Evolutionary conservation across 2,113 vertebrate genomes (phyloP).

Genomic region (Syngnathus typhle): DNA sequence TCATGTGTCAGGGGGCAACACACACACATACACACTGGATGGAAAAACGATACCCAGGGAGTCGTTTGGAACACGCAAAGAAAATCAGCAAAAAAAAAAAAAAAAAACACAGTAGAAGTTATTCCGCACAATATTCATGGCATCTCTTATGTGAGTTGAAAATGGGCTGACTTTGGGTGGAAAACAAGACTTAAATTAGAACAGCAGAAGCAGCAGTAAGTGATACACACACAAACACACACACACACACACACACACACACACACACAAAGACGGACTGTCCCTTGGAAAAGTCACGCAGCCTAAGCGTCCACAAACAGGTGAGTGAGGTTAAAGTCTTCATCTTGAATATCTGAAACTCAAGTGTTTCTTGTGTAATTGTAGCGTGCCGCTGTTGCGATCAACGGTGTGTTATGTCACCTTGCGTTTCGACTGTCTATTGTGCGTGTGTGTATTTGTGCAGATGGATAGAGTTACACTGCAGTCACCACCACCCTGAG

Average conservation of each 20-base stretch:
- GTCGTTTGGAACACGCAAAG: constrained; percentile 26
- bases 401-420: constrained; percentile 35
- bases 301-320: constrained; percentile 3
- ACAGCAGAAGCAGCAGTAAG: constrained; percentile 29
- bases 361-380: constrained; percentile 22
- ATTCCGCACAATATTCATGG: constrained; percentile 16
- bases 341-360: constrained; percentile 22
- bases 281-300: constrained; percentile 15
- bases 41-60: constrained; percentile 57
- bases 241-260: constrained; percentile 3
- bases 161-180: background rate
- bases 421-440: constrained; percentile 30
- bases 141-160: constrained; percentile 7
- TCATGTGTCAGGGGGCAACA: constrained; percentile 60
- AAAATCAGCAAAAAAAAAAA: constrained; percentile 7
- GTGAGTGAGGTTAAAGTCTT: constrained; percentile 17
- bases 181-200: constrained; percentile 8
- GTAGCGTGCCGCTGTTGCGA: constrained; percentile 4
- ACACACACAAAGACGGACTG: constrained; percentile 1
- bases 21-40: constrained; percentile 7
- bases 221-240: constrained; percentile 11
- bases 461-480: constrained; percentile 47
- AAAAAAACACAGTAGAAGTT: constrained; percentile 13
- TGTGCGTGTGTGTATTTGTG: constrained; percentile 41
- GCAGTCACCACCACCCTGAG: constrained; percentile 7